Base-by-base conservation (phyloP, 2,113 vertebrate species). In the Bos indicus region DNA sequence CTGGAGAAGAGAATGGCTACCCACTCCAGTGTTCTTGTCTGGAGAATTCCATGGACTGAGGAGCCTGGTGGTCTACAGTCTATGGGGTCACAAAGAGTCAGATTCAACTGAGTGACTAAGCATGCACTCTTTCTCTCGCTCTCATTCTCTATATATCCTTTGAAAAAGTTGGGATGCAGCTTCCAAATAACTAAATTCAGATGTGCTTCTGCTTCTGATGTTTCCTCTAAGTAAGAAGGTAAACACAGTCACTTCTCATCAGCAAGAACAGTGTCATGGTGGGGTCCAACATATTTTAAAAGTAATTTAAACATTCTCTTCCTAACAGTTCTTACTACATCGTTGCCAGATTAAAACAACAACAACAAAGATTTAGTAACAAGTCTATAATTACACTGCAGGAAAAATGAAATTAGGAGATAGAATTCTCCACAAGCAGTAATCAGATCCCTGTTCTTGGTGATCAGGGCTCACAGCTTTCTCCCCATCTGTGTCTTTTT, bases 51-150 rank as follows among this genome's bases (percentile, higher is more conserved):
- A 74, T 43, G 11, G 36, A 43, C 36, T 14, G 36, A 77, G 40
- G 71, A 43, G 12, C 40, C 40, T 43, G 71, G 71, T 7, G 23
- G 36, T 12, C 40, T 77, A 43, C 36, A 77, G n/a, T 77, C 71
- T 77, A 2, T 14, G 40, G 40, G 36, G 36, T 77, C 36, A 14
- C 71, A 77, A 74, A 74, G 21, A 43, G 36, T 43, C 40, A 26
- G 23, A 26, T 4, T 26, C 0, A 40, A 40, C n/a, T 71, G n/a
- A 40, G 10, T 26, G 40, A 77, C 12, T 77, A 26, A 7, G 1
- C 23, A 4, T 0, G 1, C 71, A 25, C 6, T 77, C 2, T 40
- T 43, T 43, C 71, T 43, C 67, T 74, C 1, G 1, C 12, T 25
- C 36, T 43, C 5, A 4, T 3, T 54, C 10, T 40, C 28, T 9